phyloP scores from a whole-genome alignment of 2,888 invertebrate species.

The Eupithecia centaureata region DNA sequence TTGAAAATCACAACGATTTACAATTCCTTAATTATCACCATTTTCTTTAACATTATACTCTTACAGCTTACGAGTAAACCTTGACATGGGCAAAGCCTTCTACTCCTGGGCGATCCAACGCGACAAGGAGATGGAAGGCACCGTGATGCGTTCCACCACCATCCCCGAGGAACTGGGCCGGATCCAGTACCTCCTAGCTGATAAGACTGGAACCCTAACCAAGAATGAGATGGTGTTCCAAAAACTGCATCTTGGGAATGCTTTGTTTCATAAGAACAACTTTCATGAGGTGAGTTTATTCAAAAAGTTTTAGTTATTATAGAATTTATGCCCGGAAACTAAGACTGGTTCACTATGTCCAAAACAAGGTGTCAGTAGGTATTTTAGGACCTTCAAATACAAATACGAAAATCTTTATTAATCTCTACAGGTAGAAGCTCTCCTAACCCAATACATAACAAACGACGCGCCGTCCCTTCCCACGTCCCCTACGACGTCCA shows the following conservation, averaged over 20 bases:
- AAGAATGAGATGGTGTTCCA: constrained; percentile 99
- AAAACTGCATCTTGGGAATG: constrained; percentile 96
- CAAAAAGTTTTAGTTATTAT: too few species aligned
- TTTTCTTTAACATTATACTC: background rate
- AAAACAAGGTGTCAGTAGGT: background rate
- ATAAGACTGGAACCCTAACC: constrained; percentile 99
- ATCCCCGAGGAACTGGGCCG: constrained; percentile 99
- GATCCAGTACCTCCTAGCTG: constrained; percentile 97
- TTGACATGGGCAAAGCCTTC: constrained; percentile 99
- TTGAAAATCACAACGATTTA: too few species aligned
- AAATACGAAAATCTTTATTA: background rate
- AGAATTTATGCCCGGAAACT: too few species aligned
- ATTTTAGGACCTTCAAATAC: background rate
- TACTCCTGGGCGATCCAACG: constrained; percentile 98
- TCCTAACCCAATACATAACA: constrained; percentile 75
- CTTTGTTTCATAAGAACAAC: constrained; percentile 93
- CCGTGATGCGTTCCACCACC: constrained; percentile 98
- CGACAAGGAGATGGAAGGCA: constrained; percentile 96
- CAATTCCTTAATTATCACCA: too few species aligned
- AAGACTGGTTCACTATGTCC: background rate
- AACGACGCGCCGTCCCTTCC: constrained; percentile 68
- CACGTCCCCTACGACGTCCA: constrained; percentile 84
- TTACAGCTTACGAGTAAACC: constrained; percentile 95
- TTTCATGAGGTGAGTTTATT: constrained; percentile 76
- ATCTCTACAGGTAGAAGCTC: constrained; percentile 67